These are phyloP conservation scores for Physeter macrocephalus DNA, from an alignment of 2,113 vertebrate genomes.

Conservation along the genomic window DNA sequence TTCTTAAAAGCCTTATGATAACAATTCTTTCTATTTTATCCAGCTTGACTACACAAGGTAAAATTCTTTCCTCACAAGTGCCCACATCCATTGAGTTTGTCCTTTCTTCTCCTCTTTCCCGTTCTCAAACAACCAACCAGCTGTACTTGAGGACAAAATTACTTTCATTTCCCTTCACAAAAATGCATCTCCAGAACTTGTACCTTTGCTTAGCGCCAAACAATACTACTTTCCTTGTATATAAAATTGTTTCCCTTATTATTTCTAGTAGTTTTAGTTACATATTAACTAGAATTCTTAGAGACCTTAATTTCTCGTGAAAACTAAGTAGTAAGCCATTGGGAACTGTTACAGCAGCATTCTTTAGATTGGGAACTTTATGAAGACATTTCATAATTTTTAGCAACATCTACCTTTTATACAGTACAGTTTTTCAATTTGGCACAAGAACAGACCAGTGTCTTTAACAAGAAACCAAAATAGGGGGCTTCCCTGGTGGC, in stretches of 20 bases:
- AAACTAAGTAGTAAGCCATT: neutral
- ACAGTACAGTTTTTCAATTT: neutral
- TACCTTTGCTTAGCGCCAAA: neutral
- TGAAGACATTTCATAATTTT: neutral
- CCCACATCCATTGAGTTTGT: neutral
- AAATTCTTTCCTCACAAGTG: neutral
- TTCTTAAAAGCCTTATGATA: neutral
- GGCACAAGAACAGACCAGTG: neutral
- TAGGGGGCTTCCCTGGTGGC: too few species aligned
- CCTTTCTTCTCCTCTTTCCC: neutral
- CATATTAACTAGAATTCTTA: neutral
- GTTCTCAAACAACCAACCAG: neutral
- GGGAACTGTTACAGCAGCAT: neutral
- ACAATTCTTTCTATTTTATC: neutral
- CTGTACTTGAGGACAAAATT: neutral
- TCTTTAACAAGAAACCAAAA: neutral
- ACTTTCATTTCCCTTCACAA: neutral
- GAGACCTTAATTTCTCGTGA: neutral
- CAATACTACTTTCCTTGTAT: neutral
- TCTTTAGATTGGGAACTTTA: neutral
- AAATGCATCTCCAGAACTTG: neutral
- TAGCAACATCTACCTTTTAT: neutral
- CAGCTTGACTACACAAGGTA: neutral
- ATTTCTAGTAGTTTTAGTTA: neutral
- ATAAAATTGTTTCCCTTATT: neutral